phyloP scores from a whole-genome alignment of 2,113 vertebrate species.

The Donacobius atricapilla region DNA sequence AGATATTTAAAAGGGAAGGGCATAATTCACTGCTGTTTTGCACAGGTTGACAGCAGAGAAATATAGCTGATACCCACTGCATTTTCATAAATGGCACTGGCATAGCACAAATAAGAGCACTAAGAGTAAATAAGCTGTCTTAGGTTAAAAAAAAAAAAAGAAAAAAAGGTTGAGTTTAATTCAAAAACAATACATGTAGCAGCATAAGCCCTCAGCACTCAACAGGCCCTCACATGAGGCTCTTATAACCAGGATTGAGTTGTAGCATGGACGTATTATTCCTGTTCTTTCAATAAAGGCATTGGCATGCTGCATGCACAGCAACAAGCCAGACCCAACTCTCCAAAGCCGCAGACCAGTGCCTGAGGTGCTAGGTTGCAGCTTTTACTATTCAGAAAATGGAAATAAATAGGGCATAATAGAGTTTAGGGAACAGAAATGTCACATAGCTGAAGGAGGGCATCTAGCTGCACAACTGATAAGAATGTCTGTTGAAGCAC shows the following conservation, averaged over 20 bases:
- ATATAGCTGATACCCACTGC: background rate
- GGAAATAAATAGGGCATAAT: slow-evolving; percentile 18
- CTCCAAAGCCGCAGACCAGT: background rate
- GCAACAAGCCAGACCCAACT: background rate
- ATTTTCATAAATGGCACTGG: background rate
- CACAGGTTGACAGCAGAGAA: background rate
- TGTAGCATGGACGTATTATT: background rate
- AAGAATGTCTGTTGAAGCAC: background rate
- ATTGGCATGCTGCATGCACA: background rate
- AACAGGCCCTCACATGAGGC: fast-evolving
- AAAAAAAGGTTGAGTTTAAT: background rate
- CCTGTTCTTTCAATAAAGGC: background rate
- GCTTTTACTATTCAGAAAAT: slow-evolving; percentile 1
- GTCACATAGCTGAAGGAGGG: background rate
- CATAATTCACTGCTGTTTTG: background rate
- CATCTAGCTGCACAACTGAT: background rate
- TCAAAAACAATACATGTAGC: background rate
- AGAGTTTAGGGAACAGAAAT: background rate
- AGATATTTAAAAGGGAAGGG: background rate
- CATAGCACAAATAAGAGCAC: background rate
- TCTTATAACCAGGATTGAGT: background rate
- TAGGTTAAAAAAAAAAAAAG: background rate
- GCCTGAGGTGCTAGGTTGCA: background rate
- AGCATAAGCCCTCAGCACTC: background rate
- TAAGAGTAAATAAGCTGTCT: background rate